A percentile compares a stretch with the other conserved stretches of the same genome.
These are phyloP conservation scores for Eubucco bourcierii DNA, from an alignment of 2,113 vertebrate species.

Conservation along the genomic window DNA sequence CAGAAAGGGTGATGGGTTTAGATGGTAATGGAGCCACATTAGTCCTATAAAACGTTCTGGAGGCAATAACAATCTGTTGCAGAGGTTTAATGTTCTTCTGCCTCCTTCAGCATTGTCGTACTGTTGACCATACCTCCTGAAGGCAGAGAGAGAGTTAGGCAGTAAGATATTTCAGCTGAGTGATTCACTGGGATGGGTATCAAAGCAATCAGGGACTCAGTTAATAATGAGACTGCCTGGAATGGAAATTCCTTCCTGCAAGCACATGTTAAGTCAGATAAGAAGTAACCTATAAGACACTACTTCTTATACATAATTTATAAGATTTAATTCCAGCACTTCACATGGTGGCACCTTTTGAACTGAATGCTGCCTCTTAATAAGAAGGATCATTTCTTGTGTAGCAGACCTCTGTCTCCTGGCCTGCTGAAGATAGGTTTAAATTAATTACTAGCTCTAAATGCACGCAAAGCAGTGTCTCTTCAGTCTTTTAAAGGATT, in stretches of 20 bases:
- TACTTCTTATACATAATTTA: conserved; percentile 24
- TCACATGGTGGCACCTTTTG: conserved; percentile 16
- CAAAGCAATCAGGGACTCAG: conserved; percentile 4
- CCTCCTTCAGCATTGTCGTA: neutral
- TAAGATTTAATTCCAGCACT: conserved; percentile 1
- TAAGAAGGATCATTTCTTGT: neutral
- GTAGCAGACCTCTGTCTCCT: neutral
- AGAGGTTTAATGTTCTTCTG: neutral
- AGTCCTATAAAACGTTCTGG: neutral
- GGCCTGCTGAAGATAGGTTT: neutral
- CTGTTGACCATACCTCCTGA: neutral
- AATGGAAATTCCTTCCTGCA: conserved; percentile 20
- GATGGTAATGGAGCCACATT: neutral
- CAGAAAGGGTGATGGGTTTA: neutral
- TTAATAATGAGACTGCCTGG: neutral
- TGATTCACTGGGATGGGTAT: conserved; percentile 26
- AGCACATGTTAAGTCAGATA: conserved; percentile 11
- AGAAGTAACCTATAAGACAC: conserved; percentile 15
- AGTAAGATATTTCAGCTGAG: neutral
- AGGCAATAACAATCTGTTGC: neutral
- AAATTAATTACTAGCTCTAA: neutral
- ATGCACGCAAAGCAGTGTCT: neutral
- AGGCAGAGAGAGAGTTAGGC: neutral
- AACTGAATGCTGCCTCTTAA: conserved; percentile 3
- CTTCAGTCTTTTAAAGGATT: neutral